A percentile compares a stretch with the other conserved stretches of the same genome.
phyloP scores from a whole-genome alignment of 1,140 invertebrate species.

The Oscheius sp. region DNA sequence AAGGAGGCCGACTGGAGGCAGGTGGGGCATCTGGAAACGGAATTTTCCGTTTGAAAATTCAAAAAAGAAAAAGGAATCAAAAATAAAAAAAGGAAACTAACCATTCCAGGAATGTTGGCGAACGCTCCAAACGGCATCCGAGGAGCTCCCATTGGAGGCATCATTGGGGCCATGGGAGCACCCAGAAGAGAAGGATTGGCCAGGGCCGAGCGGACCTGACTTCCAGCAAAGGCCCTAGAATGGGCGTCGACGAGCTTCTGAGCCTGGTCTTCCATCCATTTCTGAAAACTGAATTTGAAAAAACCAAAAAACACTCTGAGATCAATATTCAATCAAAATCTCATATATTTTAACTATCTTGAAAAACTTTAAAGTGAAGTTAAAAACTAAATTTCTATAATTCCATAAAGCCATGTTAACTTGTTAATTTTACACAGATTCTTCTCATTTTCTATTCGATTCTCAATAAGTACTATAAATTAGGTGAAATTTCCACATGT shows the following conservation, averaged over 20 bases:
- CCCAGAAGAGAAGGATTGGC: background rate
- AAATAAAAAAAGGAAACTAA: background rate
- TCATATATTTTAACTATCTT: no score
- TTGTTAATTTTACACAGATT: no score
- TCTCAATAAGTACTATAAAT: no score
- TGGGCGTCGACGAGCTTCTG: conserved; percentile 93
- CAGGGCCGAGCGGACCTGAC: background rate
- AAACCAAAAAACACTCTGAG: no score
- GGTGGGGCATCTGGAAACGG: background rate
- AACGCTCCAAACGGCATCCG: background rate
- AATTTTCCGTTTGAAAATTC: background rate
- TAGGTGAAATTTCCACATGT: no score
- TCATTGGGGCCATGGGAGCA: background rate
- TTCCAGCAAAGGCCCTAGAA: conserved; percentile 65
- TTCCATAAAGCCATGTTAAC: no score
- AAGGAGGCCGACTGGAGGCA: background rate
- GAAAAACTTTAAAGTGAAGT: no score
- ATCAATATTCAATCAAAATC: no score
- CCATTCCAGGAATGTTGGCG: background rate
- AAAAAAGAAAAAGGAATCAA: no score
- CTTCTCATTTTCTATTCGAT: no score
- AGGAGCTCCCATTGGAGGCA: background rate
- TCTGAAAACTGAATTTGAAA: no score
- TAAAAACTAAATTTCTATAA: no score
- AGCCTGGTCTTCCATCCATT: conserved; percentile 99